Conservation (phyloP, 2,113 vertebrate species). For the Ameiurus melas region DNA sequence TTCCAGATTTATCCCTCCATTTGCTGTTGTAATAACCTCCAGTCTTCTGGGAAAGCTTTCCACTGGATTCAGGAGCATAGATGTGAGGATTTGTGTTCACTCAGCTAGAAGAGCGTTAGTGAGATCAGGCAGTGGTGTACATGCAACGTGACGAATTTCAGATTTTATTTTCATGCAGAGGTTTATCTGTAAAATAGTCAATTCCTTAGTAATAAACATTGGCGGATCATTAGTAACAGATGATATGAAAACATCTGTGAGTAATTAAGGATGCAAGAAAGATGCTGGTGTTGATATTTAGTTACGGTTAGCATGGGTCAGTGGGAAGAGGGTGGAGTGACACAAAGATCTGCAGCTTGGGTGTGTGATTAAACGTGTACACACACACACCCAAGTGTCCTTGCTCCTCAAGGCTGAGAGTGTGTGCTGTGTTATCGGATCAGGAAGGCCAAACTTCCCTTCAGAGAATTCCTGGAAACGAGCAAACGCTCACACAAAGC, state of each 20-base stretch:
- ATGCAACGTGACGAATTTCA: not conserved
- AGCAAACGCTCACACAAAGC: constrained; percentile 69
- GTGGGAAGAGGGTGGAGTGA: constrained; percentile 29
- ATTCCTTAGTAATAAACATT: not conserved
- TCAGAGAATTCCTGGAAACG: constrained; percentile 76
- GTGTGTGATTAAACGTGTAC: not conserved
- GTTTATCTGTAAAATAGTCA: not conserved
- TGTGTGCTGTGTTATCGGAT: constrained; percentile 56
- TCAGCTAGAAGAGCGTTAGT: too few relatives aligned
- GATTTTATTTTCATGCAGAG: not conserved
- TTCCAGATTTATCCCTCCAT: too few relatives aligned
- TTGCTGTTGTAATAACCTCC: too few relatives aligned
- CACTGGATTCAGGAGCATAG: too few relatives aligned
- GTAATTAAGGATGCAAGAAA: not conserved
- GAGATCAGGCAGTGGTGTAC: too few relatives aligned
- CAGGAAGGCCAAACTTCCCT: constrained; percentile 67
- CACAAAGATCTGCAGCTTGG: not conserved
- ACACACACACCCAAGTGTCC: constrained; percentile 4
- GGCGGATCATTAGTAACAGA: not conserved
- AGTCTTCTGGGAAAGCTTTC: too few relatives aligned
- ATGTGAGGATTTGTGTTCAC: too few relatives aligned
- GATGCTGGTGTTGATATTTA: not conserved
- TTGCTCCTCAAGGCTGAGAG: constrained; percentile 20
- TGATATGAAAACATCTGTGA: not conserved
- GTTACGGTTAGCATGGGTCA: constrained; percentile 1